Evolutionary conservation across 2,888 invertebrate species (phyloP), one percentile per base, ranked within the genome.

Genomic region (Lithophane ornitopus): DNA sequence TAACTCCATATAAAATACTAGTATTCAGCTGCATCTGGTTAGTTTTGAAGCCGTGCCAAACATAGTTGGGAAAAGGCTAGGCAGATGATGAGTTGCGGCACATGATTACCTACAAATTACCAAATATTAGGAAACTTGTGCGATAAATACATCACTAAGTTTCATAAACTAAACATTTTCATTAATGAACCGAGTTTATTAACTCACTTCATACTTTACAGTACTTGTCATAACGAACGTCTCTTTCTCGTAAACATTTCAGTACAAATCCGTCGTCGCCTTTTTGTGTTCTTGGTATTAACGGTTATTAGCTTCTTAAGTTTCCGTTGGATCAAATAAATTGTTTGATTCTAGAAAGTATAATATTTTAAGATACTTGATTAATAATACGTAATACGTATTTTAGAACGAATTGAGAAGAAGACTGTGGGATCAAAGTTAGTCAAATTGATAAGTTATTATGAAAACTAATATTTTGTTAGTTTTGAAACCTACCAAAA

Each of bases 191-290:
- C 49, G 26, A 68, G 70, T 73, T 72, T 80, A 82, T 77, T 76
- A 65, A 70, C 58, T 83, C 63, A 54, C 67, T 82, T 75, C 68
- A 80, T 73, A 84, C 81, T 84, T 87, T 82, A 85, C 84, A 77
- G 73, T 67, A n/a, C 78, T 83, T 87, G 89, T 90, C 86, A 80
- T 86, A 88, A 67, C 81, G 71, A 83, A 83, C 80, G 66, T 81
- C 86, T 84, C 83, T 80, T 76, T 81, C 75, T 87, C 87, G 85
- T 90, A 90, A 90, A 90, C 82, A 87, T 87, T 82, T 86, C 89
- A 86, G 75, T 81, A 82, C 76, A 65, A 75, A 80, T 83, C 82
- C 63, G 49, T 85, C 77, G 41, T 65, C 68, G 59, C 56, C 41
- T 69, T 82, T 77, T 85, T 82, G 67, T 80, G 41, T 59, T 77